phyloP scores from a whole-genome alignment of 2,797 vertebrate genomes.

The Psittacula derbiana region DNA sequence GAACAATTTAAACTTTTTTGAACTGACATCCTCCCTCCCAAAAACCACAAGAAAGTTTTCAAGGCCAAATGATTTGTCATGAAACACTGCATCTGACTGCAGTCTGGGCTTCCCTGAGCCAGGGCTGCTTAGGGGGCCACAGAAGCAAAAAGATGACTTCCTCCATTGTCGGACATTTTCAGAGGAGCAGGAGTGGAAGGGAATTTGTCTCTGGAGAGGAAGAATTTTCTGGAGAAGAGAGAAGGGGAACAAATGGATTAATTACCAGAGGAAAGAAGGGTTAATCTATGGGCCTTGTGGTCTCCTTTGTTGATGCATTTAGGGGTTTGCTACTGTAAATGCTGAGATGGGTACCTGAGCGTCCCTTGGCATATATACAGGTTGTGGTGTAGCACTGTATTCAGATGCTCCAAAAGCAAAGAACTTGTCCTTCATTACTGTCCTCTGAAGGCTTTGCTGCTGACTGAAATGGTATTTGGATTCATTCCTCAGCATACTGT shows the following conservation, averaged over 20 bases:
- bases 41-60: constrained; percentile 2
- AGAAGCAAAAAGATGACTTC: not conserved
- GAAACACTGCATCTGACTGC: not conserved
- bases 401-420: rapidly evolving
- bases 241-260: not conserved
- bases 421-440: not conserved
- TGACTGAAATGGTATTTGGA: not conserved
- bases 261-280: not conserved
- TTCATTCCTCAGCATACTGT: not conserved
- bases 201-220: not conserved
- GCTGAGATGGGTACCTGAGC: not conserved
- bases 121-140: not conserved
- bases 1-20: not conserved
- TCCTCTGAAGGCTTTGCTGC: not conserved
- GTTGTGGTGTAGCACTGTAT: not conserved
- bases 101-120: not conserved
- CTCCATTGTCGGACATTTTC: not conserved
- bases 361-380: not conserved
- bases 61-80: not conserved
- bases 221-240: not conserved
- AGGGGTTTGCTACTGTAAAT: not conserved
- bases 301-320: not conserved
- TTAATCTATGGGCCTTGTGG: not conserved
- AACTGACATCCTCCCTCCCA: not conserved
- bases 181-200: not conserved